These are phyloP conservation scores for Penelope pileata DNA, from an alignment of 2,113 vertebrate genomes.

Conservation along the genomic window DNA sequence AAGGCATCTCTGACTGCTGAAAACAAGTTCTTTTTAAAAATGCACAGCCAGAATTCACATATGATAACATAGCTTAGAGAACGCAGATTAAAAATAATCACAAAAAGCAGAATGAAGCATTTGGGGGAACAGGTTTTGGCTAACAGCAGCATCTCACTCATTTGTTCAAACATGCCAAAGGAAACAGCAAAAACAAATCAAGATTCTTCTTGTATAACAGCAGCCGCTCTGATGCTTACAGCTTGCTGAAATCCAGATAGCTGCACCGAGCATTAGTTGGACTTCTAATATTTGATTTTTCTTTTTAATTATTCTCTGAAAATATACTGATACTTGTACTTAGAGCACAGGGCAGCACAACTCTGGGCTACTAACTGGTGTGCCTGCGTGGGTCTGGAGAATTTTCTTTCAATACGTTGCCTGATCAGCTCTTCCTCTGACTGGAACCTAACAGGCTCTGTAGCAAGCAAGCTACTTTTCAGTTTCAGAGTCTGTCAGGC, in stretches of 20 bases:
- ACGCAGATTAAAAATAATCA: conserved; percentile 53
- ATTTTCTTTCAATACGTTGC: not conserved
- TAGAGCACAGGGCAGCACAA: not conserved
- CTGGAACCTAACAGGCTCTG: not conserved
- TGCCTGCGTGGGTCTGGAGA: not conserved
- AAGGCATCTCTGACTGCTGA: conserved; percentile 26
- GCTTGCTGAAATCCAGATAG: not conserved
- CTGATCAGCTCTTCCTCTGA: not conserved
- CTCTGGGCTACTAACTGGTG: not conserved
- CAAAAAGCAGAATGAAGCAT: conserved; percentile 28
- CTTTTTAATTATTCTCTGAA: conserved; percentile 1
- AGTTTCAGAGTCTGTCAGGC: not conserved
- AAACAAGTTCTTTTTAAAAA: conserved; percentile 42
- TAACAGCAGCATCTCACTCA: conserved; percentile 22
- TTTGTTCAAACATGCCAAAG: not conserved
- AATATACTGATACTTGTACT: not conserved
- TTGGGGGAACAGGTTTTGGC: conserved; percentile 30
- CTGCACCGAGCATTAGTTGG: not conserved
- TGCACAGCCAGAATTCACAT: not conserved
- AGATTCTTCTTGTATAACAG: not conserved
- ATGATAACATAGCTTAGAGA: conserved; percentile 26
- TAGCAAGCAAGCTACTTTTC: not conserved
- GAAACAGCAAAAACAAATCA: conserved; percentile 9
- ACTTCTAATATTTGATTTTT: not conserved
- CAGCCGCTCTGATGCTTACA: not conserved